Conservation (phyloP, 2,888 invertebrate species). For the Lasius platythorax region DNA sequence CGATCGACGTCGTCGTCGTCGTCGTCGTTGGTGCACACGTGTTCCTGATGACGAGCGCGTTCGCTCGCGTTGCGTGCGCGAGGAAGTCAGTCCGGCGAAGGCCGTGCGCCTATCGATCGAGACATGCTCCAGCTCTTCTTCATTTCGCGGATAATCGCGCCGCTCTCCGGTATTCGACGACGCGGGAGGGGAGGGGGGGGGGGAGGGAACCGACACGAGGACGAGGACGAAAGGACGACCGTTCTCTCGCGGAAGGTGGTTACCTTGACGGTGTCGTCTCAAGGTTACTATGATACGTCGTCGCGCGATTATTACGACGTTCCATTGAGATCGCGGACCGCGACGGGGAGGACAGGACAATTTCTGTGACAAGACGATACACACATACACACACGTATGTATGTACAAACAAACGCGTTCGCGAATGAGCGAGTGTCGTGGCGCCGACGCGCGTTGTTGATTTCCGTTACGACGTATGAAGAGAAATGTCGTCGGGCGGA, state of each 20-base stretch:
- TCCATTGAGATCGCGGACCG: slow-evolving; percentile 1
- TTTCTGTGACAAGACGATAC: background rate
- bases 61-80: slow-evolving; percentile 43
- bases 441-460: background rate
- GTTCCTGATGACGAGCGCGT: background rate
- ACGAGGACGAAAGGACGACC: background rate
- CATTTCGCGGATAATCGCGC: slow-evolving; percentile 45
- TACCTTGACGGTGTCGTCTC: slow-evolving; percentile 19
- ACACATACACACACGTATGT: background rate
- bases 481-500: slow-evolving; percentile 15
- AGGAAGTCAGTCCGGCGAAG: slow-evolving; percentile 47
- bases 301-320: background rate
- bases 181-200: background rate
- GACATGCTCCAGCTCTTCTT: slow-evolving; percentile 24
- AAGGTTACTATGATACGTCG: slow-evolving; percentile 39
- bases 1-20: background rate
- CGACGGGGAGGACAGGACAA: background rate
- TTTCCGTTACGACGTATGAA: background rate
- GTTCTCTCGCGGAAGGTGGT: background rate
- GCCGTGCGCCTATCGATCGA: slow-evolving; percentile 51
- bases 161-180: background rate
- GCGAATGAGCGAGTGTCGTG: background rate
- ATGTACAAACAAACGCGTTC: too few relatives aligned
- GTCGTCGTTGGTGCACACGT: slow-evolving; percentile 31
- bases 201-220: background rate